Conservation (phyloP, 2,113 vertebrate genomes). For the Platichthys flesus region DNA sequence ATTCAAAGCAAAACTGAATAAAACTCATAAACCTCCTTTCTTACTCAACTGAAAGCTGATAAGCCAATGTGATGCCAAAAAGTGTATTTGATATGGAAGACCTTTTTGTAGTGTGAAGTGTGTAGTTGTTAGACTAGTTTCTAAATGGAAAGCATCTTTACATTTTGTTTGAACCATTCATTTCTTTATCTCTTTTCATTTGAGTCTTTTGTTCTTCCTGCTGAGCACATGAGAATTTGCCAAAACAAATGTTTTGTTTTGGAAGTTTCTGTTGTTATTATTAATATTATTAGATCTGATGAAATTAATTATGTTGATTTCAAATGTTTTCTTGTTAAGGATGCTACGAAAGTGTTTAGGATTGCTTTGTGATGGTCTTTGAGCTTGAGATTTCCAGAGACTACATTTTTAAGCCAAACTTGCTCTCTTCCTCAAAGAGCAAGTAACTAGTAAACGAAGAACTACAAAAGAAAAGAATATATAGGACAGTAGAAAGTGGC, state of each 20-base stretch:
- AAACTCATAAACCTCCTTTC: slow-evolving; percentile 5
- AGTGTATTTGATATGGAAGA: slow-evolving; percentile 61
- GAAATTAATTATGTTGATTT: slow-evolving; percentile 20
- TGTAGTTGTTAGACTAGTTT: slow-evolving; percentile 69
- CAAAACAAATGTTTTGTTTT: slow-evolving; percentile 62
- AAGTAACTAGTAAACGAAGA: slow-evolving; percentile 49
- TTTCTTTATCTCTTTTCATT: slow-evolving; percentile 51
- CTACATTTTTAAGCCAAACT: slow-evolving; percentile 6
- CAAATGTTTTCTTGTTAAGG: slow-evolving; percentile 44
- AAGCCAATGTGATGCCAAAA: slow-evolving; percentile 71
- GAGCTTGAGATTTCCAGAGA: slow-evolving; percentile 32
- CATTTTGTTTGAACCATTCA: slow-evolving; percentile 63
- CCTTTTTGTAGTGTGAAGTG: slow-evolving; percentile 61
- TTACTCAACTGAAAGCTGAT: slow-evolving; percentile 44
- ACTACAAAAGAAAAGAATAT: slow-evolving; percentile 33
- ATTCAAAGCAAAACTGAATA: slow-evolving; percentile 48
- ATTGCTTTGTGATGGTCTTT: slow-evolving; percentile 30
- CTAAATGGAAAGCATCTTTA: slow-evolving; percentile 41
- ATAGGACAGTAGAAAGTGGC: slow-evolving; percentile 70
- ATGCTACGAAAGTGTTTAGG: slow-evolving; percentile 58
- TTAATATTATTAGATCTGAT: slow-evolving; percentile 53
- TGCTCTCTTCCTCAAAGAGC: slow-evolving; percentile 11
- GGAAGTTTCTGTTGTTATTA: slow-evolving; percentile 42
- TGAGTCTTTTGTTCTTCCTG: slow-evolving; percentile 50
- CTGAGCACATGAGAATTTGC: slow-evolving; percentile 47